A percentile compares a stretch with the other conserved stretches of the same genome.
Conservation (phyloP, 1,140 invertebrate genomes). For the Pantala flavescens region DNA sequence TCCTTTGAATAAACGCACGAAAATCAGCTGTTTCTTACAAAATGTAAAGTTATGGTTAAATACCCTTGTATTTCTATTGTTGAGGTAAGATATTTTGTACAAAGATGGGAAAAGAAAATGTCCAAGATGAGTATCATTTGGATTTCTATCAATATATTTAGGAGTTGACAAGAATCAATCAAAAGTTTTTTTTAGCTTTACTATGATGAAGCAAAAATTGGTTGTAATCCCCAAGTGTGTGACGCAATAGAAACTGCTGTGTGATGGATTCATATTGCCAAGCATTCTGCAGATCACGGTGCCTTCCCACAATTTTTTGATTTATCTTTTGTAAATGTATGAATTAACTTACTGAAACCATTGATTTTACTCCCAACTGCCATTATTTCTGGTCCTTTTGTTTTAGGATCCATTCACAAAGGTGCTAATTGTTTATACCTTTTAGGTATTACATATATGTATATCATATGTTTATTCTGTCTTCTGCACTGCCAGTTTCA, state of each 20-base stretch:
- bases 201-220: not conserved
- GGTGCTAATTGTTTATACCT: constrained; percentile 3
- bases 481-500: not conserved
- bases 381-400: not conserved
- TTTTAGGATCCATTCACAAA: not conserved
- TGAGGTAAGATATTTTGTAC: constrained; percentile 6
- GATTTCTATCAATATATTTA: not conserved
- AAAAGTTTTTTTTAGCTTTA: not conserved
- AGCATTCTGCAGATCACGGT: constrained; percentile 8
- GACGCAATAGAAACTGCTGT: not conserved
- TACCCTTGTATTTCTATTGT: not conserved
- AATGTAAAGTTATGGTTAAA: constrained; percentile 10
- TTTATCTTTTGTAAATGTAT: not conserved
- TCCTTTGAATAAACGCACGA: constrained; percentile 4
- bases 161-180: not conserved
- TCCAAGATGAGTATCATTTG: not conserved
- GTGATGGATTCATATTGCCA: constrained; percentile 2
- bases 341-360: not conserved
- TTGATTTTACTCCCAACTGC: not conserved
- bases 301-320: not conserved
- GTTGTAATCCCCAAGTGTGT: not conserved
- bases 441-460: not conserved
- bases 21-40: constrained; percentile 10
- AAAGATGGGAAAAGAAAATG: not conserved
- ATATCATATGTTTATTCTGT: not conserved